Percentiles rank a stretch among this genome's conserved stretches.
Evolutionary conservation across 2,113 vertebrate genomes (phyloP).

Genomic region (Podarcis raffonei): DNA sequence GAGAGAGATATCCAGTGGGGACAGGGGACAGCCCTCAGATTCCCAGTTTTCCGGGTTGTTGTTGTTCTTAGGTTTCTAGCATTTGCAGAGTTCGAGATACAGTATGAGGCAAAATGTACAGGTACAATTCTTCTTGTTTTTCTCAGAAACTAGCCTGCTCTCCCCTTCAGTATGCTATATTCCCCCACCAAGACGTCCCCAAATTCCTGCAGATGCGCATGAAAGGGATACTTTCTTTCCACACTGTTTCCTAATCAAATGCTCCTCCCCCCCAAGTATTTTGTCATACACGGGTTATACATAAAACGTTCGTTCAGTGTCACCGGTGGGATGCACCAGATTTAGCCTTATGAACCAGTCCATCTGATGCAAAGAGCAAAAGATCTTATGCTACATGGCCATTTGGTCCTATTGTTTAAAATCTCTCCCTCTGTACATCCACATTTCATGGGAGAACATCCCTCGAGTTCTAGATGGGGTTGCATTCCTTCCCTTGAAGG

Average conservation of each 20-base stretch:
- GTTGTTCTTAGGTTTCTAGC: not conserved
- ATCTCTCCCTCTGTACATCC: not conserved
- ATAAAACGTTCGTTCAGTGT: not conserved
- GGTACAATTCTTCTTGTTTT: too few species aligned
- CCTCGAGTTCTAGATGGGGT: too few species aligned
- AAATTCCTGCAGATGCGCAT: too few species aligned
- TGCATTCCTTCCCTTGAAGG: too few species aligned
- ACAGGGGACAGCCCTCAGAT: too few species aligned
- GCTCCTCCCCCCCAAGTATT: too few species aligned
- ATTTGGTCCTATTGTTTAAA: not conserved
- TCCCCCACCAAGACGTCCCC: too few species aligned
- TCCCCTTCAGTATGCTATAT: too few species aligned
- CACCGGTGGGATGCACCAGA: not conserved
- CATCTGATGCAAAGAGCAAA: not conserved
- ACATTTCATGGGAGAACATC: not conserved
- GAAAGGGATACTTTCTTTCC: not conserved
- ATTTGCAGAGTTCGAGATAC: too few species aligned
- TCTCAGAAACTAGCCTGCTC: too few species aligned
- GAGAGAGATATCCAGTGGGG: too few species aligned
- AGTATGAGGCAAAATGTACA: too few species aligned
- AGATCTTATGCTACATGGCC: not conserved
- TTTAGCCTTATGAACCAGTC: not conserved
- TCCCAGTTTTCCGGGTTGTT: not conserved
- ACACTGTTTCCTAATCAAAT: not conserved
- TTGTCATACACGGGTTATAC: not conserved